Percentiles rank a stretch among this genome's conserved stretches.
phyloP scores from a whole-genome alignment of 1,140 invertebrate species.

The Temnothorax curvispinosus region DNA sequence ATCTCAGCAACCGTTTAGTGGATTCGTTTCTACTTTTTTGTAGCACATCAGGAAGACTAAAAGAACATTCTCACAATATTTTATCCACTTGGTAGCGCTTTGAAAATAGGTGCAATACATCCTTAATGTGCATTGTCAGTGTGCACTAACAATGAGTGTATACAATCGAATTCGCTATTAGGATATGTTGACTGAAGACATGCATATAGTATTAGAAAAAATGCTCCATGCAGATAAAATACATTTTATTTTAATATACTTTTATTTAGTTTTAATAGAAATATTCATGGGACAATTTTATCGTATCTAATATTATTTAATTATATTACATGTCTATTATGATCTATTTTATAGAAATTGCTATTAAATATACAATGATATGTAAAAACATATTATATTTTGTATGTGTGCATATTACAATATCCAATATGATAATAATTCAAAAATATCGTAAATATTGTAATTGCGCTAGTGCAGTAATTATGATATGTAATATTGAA shows the following conservation, averaged over 20 bases:
- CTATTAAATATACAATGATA: neutral
- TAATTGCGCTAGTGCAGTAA: too few species aligned
- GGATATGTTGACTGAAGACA: neutral
- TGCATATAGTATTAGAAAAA: neutral
- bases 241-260: neutral
- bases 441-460: too few species aligned
- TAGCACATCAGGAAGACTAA: too few species aligned
- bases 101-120: too few species aligned
- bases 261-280: neutral
- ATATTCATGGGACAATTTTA: neutral
- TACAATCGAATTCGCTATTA: neutral
- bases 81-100: too few species aligned
- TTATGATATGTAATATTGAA: too few species aligned
- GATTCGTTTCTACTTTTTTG: too few species aligned
- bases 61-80: too few species aligned
- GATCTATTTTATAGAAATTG: neutral
- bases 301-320: neutral
- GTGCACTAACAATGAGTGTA: too few species aligned
- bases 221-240: neutral
- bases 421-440: neutral
- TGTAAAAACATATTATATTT: conserved; percentile 7
- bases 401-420: neutral
- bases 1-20: too few species aligned
- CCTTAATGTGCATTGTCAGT: too few species aligned
- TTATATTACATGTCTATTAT: neutral